Percentiles rank a stretch among this genome's conserved stretches.
Conservation (phyloP, 1,140 invertebrate species). For the Pteromalus puparum region DNA sequence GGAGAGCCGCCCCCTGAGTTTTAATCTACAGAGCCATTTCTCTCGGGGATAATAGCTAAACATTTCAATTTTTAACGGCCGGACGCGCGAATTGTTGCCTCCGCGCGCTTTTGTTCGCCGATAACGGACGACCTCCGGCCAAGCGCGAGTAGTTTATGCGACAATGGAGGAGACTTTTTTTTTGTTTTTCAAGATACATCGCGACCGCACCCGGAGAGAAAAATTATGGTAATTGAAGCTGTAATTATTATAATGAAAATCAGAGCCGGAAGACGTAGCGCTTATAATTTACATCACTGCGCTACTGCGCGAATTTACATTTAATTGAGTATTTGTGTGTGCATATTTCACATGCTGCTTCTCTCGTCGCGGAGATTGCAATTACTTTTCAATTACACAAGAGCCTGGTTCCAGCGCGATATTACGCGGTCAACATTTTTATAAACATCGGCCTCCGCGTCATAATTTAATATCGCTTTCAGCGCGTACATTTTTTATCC, state of each 20-base stretch:
- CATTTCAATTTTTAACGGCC: conserved; percentile 42
- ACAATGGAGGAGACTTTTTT: neutral
- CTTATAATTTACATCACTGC: neutral
- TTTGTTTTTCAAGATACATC: neutral
- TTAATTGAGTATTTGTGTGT: neutral
- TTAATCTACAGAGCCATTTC: conserved; percentile 50
- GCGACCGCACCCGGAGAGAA: neutral
- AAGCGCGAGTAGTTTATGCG: neutral
- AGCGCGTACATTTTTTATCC: neutral
- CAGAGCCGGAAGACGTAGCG: neutral
- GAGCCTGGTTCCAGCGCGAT: neutral
- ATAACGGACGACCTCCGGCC: neutral
- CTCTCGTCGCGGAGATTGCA: neutral
- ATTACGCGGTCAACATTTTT: neutral
- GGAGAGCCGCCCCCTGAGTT: conserved; percentile 9
- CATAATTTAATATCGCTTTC: neutral
- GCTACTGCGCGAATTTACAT: neutral
- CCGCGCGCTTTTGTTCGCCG: conserved; percentile 2
- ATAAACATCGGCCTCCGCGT: neutral
- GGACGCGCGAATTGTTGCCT: conserved; percentile 16
- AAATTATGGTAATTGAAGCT: neutral
- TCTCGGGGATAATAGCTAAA: conserved; percentile 44
- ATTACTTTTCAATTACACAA: neutral
- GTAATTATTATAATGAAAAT: neutral
- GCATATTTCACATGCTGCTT: neutral